Conservation (phyloP, 2,888 invertebrate genomes). For the Mantis religiosa region DNA sequence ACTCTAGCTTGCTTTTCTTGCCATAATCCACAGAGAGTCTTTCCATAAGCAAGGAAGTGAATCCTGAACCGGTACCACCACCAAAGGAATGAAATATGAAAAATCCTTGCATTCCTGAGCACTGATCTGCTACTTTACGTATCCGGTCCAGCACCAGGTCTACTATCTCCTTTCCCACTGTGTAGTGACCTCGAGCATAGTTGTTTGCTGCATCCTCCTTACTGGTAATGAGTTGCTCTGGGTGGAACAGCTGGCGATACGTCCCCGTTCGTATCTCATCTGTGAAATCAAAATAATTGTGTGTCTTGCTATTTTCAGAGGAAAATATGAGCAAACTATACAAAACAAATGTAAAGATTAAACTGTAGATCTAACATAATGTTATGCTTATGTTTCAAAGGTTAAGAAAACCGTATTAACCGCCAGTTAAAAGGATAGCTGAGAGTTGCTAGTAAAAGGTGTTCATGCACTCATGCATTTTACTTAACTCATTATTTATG, state of each 20-base stretch:
- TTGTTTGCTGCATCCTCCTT: slow-evolving; percentile 27
- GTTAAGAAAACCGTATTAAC: too few relatives aligned
- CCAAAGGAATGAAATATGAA: slow-evolving; percentile 86
- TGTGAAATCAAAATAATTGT: slow-evolving; percentile 36
- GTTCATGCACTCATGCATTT: too few relatives aligned
- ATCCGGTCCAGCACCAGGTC: slow-evolving; percentile 45
- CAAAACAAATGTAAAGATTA: too few relatives aligned
- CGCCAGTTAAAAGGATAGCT: too few relatives aligned
- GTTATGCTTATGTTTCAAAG: too few relatives aligned
- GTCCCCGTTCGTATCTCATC: slow-evolving; percentile 80
- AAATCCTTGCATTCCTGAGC: slow-evolving; percentile 60
- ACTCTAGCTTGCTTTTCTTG: slow-evolving; percentile 57
- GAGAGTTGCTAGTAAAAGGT: too few relatives aligned
- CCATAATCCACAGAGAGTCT: slow-evolving; percentile 57
- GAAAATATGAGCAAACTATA: too few relatives aligned
- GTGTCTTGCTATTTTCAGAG: too few relatives aligned
- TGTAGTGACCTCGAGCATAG: slow-evolving; percentile 52
- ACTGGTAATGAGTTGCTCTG: slow-evolving; percentile 24
- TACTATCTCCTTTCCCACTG: slow-evolving; percentile 51
- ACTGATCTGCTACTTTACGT: slow-evolving; percentile 48
- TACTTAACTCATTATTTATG: too few relatives aligned
- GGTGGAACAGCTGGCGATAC: slow-evolving; percentile 65
- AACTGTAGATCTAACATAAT: too few relatives aligned
- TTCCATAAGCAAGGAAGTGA: slow-evolving; percentile 58
- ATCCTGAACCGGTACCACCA: slow-evolving; percentile 55